Evolutionary conservation across 2,113 vertebrate genomes (phyloP).

Genomic region (Chaenocephalus aceratus): DNA sequence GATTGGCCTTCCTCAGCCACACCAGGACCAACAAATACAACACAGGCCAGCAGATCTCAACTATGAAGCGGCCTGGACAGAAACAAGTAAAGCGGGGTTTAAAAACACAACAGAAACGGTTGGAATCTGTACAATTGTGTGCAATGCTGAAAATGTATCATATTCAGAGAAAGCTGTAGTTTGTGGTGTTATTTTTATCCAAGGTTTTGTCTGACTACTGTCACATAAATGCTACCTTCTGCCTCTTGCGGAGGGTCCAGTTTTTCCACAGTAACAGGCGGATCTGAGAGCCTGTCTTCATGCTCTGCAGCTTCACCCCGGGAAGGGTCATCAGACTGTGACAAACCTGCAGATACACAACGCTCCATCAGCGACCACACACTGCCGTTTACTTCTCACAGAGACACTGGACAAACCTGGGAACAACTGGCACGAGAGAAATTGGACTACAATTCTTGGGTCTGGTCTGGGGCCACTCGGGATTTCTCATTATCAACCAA

Average conservation of each 20-base stretch:
- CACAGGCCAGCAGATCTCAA: constrained; percentile 94
- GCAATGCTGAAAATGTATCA: not conserved
- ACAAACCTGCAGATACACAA: constrained; percentile 58
- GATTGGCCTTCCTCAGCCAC: constrained; percentile 94
- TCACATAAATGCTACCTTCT: constrained; percentile 86
- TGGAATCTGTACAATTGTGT: not conserved
- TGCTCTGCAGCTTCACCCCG: constrained; percentile 78
- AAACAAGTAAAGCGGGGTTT: constrained; percentile 4
- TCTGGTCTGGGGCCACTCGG: not conserved
- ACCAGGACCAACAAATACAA: constrained; percentile 92
- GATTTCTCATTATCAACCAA: not conserved
- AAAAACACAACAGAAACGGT: not conserved
- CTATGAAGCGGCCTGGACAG: constrained; percentile 90
- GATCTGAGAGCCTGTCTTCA: constrained; percentile 89
- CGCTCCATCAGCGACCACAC: constrained; percentile 6
- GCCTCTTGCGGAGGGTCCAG: constrained; percentile 95
- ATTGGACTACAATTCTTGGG: not conserved
- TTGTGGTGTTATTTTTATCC: not conserved
- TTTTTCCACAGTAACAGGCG: constrained; percentile 98
- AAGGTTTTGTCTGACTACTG: not conserved
- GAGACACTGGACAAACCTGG: not conserved
- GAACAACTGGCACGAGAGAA: not conserved
- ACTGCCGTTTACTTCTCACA: not conserved
- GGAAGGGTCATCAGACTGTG: constrained; percentile 70
- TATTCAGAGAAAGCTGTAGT: not conserved